Evolutionary conservation across 2,113 vertebrate genomes (phyloP).

Genomic region (Anser cygnoides): DNA sequence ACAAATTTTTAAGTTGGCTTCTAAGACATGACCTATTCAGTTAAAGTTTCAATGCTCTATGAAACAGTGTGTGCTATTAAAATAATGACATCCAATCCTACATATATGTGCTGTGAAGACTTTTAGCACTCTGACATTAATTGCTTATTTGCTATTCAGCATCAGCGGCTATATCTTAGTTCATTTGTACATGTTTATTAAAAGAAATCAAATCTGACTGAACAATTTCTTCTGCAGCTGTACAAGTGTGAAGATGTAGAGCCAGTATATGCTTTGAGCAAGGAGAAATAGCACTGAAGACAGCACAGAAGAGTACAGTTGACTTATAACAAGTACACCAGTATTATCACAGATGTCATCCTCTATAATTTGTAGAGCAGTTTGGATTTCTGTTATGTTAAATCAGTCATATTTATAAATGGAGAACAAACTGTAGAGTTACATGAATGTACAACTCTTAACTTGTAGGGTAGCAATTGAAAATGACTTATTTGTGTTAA

Average conservation of each 20-base stretch:
- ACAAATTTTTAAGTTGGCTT: neutral
- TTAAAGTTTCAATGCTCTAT: neutral
- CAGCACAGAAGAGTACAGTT: neutral
- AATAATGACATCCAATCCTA: neutral
- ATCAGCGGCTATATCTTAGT: neutral
- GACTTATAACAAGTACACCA: neutral
- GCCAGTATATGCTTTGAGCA: neutral
- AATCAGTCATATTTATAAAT: neutral
- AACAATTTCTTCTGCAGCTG: neutral
- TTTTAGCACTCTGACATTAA: neutral
- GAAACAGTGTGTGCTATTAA: neutral
- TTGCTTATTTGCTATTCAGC: neutral
- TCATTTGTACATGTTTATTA: neutral
- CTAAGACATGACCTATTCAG: neutral
- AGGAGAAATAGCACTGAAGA: neutral
- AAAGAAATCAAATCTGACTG: neutral
- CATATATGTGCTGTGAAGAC: fast-evolving
- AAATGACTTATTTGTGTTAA: neutral
- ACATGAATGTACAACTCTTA: neutral
- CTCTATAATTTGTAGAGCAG: constrained; percentile 26
- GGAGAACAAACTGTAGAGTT: neutral
- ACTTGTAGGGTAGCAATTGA: neutral
- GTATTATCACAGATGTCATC: neutral
- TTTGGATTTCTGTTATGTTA: constrained; percentile 25
- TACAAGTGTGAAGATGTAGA: neutral